These are phyloP conservation scores for Urocynchramus pylzowi DNA, from an alignment of 2,113 vertebrate genomes.

Conservation along the genomic window DNA sequence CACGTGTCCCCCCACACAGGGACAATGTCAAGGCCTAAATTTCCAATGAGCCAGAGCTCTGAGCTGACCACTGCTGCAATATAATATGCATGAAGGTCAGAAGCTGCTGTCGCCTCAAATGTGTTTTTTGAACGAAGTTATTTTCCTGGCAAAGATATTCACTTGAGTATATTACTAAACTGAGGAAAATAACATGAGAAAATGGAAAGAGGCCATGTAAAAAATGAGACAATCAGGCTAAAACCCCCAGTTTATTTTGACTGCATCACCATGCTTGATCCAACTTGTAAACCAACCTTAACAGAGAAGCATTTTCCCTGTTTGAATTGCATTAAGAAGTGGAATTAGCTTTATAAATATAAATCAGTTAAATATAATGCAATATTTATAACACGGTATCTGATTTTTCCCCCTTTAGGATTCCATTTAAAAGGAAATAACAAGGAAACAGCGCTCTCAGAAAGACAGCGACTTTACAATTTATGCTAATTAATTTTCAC, in stretches of 20 bases:
- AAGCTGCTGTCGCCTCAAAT: constrained; percentile 1
- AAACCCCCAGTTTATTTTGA: not conserved
- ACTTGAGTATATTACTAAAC: not conserved
- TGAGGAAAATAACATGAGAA: not conserved
- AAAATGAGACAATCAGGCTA: not conserved
- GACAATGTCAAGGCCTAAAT: constrained; percentile 1
- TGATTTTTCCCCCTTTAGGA: constrained; percentile 44
- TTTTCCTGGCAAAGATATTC: constrained; percentile 9
- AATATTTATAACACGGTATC: constrained; percentile 49
- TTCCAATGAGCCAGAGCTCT: not conserved
- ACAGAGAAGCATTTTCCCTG: not conserved
- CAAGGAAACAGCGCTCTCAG: constrained; percentile 22
- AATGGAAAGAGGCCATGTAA: not conserved
- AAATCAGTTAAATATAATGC: constrained; percentile 53
- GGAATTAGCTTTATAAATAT: constrained; percentile 62
- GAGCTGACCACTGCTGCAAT: constrained; percentile 1
- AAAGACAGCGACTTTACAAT: constrained; percentile 14
- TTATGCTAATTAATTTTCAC: constrained; percentile 51
- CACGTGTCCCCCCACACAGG: not conserved
- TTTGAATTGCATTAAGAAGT: constrained; percentile 33
- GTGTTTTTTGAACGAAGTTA: not conserved
- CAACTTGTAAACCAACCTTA: not conserved
- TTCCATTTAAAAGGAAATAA: constrained; percentile 60
- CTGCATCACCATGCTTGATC: not conserved
- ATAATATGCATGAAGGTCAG: constrained; percentile 45